A percentile compares a stretch with the other conserved stretches of the same genome.
phyloP scores from a whole-genome alignment of 2,888 invertebrate genomes.

The Lithosia quadra region DNA sequence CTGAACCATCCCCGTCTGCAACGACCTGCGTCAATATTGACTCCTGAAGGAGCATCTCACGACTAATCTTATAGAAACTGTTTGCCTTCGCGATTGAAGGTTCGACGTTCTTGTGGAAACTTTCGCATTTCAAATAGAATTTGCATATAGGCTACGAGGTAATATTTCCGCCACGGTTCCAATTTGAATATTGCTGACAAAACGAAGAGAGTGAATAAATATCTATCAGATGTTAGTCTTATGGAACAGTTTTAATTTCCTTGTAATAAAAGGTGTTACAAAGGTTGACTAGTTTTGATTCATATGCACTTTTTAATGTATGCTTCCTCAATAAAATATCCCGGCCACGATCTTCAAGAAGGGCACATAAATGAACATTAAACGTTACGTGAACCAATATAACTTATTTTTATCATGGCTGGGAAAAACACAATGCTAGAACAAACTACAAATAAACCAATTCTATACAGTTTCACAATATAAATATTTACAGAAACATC shows the following conservation, averaged over 20 bases:
- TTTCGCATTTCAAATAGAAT: slow-evolving; percentile 82
- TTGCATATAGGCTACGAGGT: slow-evolving; percentile 81
- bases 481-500: slow-evolving; percentile 20
- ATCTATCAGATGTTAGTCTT: slow-evolving; percentile 52
- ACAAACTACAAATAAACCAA: slow-evolving; percentile 9
- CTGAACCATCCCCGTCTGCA: slow-evolving; percentile 46
- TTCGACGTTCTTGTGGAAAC: slow-evolving; percentile 75
- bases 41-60: slow-evolving; percentile 74
- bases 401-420: neutral
- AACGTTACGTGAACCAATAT: neutral
- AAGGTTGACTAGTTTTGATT: neutral
- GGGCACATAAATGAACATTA: neutral
- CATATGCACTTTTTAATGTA: neutral
- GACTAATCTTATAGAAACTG: slow-evolving; percentile 85
- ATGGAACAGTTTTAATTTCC: slow-evolving; percentile 36
- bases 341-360: neutral
- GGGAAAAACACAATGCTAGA: slow-evolving; percentile 21
- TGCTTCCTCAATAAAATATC: neutral
- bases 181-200: slow-evolving; percentile 81
- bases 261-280: slow-evolving; percentile 38
- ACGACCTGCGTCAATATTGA: slow-evolving; percentile 77
- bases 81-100: slow-evolving; percentile 81
- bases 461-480: neutral
- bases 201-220: slow-evolving; percentile 65
- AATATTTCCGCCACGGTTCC: slow-evolving; percentile 77